These are phyloP conservation scores for Temnothorax nylanderi DNA, from an alignment of 1,140 invertebrate species.

Conservation along the genomic window DNA sequence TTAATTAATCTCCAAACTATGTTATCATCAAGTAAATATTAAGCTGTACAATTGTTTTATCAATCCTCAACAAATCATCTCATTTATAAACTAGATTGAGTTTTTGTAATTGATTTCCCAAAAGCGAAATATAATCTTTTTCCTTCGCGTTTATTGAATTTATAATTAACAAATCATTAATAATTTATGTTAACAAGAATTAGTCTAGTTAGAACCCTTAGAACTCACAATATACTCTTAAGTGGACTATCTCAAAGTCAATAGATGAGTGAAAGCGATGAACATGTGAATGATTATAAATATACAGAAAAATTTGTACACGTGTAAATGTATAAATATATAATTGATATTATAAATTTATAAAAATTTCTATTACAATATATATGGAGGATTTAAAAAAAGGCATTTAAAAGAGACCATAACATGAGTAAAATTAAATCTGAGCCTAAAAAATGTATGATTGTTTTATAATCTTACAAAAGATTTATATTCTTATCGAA, in stretches of 20 bases:
- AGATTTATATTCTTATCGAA: background rate
- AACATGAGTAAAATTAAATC: slow-evolving; percentile 30
- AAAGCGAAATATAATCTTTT: background rate
- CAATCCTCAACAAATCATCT: slow-evolving; percentile 25
- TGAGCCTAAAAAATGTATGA: background rate
- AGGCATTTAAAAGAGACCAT: background rate
- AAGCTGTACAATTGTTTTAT: slow-evolving; percentile 16
- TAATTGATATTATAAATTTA: slow-evolving; percentile 40
- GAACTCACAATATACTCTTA: background rate
- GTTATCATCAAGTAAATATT: background rate
- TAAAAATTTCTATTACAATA: slow-evolving; percentile 38
- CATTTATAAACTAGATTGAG: background rate
- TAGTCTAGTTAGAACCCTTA: slow-evolving; percentile 17
- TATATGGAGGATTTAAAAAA: slow-evolving; percentile 15
- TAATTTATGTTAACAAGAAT: slow-evolving; percentile 47
- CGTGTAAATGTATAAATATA: slow-evolving; percentile 28
- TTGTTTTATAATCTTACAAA: slow-evolving; percentile 2
- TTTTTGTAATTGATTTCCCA: background rate
- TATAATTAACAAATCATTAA: slow-evolving; percentile 23
- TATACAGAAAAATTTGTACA: slow-evolving; percentile 23
- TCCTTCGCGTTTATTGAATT: background rate
- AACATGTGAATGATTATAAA: slow-evolving; percentile 25
- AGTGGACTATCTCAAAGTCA: slow-evolving; percentile 13
- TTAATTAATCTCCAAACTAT: slow-evolving; percentile 24
- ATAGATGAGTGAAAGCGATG: slow-evolving; percentile 18